These are phyloP conservation scores for Lepidochrysops patricia DNA, from an alignment of 2,888 invertebrate genomes.

Conservation along the genomic window DNA sequence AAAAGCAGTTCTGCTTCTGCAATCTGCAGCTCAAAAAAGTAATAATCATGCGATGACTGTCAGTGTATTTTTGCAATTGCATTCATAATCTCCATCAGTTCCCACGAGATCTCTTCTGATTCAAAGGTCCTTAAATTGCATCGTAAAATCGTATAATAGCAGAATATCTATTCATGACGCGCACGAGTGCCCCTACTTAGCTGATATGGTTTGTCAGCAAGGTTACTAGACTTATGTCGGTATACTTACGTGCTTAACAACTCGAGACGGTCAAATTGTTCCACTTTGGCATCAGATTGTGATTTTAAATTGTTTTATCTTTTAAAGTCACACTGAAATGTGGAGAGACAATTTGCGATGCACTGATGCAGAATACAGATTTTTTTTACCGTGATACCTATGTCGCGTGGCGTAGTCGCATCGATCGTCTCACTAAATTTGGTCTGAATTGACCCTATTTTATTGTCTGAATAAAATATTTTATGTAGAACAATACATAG, in stretches of 20 bases:
- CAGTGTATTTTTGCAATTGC: not conserved
- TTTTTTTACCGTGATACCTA: too few relatives aligned
- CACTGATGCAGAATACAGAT: too few relatives aligned
- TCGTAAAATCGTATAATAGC: constrained; percentile 19
- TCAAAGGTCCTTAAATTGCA: constrained; percentile 6
- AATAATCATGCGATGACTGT: not conserved
- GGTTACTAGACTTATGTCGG: not conserved
- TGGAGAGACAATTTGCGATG: too few relatives aligned
- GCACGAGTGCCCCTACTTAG: constrained; percentile 22
- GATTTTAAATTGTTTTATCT: not conserved
- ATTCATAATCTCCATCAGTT: not conserved
- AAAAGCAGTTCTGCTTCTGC: not conserved
- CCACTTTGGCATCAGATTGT: not conserved
- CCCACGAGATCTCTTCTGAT: not conserved
- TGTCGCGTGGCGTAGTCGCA: too few relatives aligned
- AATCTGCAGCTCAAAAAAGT: not conserved
- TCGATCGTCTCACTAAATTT: too few relatives aligned
- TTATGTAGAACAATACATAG: too few relatives aligned
- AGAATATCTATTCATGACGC: constrained; percentile 26
- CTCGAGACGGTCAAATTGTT: not conserved
- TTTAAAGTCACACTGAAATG: too few relatives aligned
- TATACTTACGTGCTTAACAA: not conserved
- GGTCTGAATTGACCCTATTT: too few relatives aligned
- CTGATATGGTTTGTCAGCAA: constrained; percentile 9
- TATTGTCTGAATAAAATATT: too few relatives aligned